Conservation (phyloP, 2,888 invertebrate genomes). For the Leucania comma region DNA sequence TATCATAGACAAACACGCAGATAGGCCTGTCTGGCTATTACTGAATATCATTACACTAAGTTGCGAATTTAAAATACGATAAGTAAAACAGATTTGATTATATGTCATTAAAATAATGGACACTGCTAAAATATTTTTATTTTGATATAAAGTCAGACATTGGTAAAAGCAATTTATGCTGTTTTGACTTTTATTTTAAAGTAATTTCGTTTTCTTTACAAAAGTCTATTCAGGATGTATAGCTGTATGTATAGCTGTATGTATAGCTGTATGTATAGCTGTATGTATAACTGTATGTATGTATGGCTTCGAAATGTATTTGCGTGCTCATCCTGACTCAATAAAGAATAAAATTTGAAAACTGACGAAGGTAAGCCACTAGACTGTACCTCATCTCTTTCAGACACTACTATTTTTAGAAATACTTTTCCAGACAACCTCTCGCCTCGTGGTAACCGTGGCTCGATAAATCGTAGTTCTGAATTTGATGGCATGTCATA, state of each 20-base stretch:
- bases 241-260: no score
- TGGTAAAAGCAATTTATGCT: no score
- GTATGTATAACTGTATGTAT: no score
- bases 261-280: no score
- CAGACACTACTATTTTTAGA: conserved; percentile 19
- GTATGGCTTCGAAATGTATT: not conserved
- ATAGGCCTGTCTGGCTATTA: no score
- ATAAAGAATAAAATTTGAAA: not conserved
- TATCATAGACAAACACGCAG: not conserved
- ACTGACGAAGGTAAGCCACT: not conserved
- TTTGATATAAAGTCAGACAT: no score
- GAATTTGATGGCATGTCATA: conserved; percentile 3
- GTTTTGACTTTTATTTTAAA: no score
- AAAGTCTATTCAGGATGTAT: not conserved
- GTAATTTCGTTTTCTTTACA: not conserved
- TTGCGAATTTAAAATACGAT: not conserved
- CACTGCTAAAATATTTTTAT: not conserved
- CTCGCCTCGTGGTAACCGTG: not conserved
- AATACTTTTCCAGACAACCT: not conserved
- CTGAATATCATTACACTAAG: not conserved
- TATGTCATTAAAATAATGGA: not conserved
- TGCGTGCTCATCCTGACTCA: not conserved
- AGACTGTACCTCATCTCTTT: not conserved
- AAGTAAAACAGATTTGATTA: not conserved
- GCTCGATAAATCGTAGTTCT: conserved; percentile 10